Conservation (phyloP, 2,113 vertebrate genomes). For the Cyanoramphus novaezelandiae region DNA sequence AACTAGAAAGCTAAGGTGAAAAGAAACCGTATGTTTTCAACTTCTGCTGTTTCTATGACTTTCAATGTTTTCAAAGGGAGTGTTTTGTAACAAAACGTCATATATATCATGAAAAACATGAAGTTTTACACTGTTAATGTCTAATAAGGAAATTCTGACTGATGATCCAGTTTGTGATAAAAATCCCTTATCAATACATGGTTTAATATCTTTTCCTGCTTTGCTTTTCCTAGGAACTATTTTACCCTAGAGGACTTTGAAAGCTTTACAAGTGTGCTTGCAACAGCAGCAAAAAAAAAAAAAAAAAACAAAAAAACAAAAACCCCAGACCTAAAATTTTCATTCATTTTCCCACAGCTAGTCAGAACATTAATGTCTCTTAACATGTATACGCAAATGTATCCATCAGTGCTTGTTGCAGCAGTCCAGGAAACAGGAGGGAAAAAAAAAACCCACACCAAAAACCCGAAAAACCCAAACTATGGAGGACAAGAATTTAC, state of each 20-base stretch:
- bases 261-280: not conserved
- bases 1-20: not conserved
- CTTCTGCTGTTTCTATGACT: fast-evolving
- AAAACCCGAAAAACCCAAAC: not conserved
- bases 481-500: not conserved
- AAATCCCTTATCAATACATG: not conserved
- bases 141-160: not conserved
- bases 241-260: not conserved
- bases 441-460: not conserved
- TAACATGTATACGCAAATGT: not conserved
- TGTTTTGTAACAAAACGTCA: not conserved
- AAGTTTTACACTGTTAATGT: not conserved
- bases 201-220: not conserved
- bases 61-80: not conserved
- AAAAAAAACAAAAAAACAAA: not conserved
- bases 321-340: not conserved
- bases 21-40: not conserved
- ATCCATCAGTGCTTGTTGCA: not conserved
- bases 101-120: not conserved
- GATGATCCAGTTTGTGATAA: not conserved
- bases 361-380: not conserved
- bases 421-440: not conserved
- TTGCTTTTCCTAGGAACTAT: not conserved
- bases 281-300: not conserved
- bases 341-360: not conserved